These are phyloP conservation scores for Lepidocolaptes lacrymiger DNA, from an alignment of 2,797 vertebrate species.

Conservation along the genomic window DNA sequence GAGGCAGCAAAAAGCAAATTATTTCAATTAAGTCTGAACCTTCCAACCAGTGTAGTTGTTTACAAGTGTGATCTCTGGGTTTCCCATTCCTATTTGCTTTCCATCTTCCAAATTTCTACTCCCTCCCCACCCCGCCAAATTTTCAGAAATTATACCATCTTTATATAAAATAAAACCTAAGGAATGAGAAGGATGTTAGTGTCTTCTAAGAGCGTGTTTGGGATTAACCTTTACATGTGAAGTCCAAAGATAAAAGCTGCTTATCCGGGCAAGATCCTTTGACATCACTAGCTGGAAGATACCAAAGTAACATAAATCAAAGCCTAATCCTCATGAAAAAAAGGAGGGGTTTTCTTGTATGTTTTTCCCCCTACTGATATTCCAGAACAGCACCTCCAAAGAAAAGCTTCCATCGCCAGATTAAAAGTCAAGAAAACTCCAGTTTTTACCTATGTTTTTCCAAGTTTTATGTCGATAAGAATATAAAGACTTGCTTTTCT, in stretches of 20 bases:
- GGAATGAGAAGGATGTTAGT: not conserved
- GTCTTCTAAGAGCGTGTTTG: not conserved
- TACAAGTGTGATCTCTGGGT: not conserved
- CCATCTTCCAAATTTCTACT: not conserved
- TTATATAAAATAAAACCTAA: not conserved
- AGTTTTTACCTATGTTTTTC: not conserved
- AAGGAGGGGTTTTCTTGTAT: not conserved
- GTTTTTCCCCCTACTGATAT: not conserved
- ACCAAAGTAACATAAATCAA: not conserved
- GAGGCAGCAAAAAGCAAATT: not conserved
- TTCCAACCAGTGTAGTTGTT: not conserved
- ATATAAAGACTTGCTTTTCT: not conserved
- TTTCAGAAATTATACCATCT: not conserved
- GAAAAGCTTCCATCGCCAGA: not conserved
- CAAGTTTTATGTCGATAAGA: not conserved
- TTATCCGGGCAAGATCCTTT: not conserved
- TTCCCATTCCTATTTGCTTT: not conserved
- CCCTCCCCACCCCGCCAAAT: rapidly evolving
- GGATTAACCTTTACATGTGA: not conserved
- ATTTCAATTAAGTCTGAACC: not conserved
- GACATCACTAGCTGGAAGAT: not conserved
- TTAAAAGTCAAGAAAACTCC: not conserved
- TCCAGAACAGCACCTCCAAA: not conserved
- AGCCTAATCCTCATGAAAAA: not conserved
- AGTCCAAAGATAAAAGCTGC: not conserved